Percentiles rank a stretch among this genome's conserved stretches.
Evolutionary conservation across 2,113 vertebrate genomes (phyloP).

Genomic region (Bostrychus sinensis): DNA sequence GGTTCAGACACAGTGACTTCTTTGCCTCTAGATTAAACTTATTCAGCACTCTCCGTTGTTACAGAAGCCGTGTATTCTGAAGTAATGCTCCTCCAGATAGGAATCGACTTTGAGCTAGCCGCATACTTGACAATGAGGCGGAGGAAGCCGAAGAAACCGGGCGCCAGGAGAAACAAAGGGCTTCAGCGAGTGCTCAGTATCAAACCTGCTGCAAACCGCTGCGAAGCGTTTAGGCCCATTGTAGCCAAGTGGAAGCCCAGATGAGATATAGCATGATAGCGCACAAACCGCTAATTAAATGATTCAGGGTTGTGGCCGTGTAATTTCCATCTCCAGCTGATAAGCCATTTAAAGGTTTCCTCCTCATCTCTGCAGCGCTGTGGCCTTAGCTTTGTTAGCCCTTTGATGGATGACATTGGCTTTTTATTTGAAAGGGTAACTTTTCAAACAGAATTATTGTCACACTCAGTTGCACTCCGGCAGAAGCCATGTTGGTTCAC

Average conservation of each 20-base stretch:
- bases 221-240: conserved; percentile 38
- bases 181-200: conserved; percentile 30
- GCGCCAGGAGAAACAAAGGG: conserved; percentile 48
- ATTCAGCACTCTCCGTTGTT: conserved; percentile 23
- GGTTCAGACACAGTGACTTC: background rate
- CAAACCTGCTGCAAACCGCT: conserved; percentile 41
- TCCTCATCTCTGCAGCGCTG: conserved; percentile 41
- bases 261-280: conserved; percentile 56
- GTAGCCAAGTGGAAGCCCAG: conserved; percentile 43
- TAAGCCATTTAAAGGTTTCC: conserved; percentile 65
- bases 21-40: background rate
- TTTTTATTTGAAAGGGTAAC: conserved; percentile 49
- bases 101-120: conserved; percentile 30
- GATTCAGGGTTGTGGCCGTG: conserved; percentile 64
- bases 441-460: conserved; percentile 54
- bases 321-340: conserved; percentile 68
- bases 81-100: conserved; percentile 38
- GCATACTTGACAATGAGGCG: conserved; percentile 33
- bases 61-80: conserved; percentile 27
- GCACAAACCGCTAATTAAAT: conserved; percentile 72
- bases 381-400: conserved; percentile 59
- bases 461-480: background rate
- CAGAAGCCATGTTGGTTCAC: conserved; percentile 19
- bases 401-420: conserved; percentile 58
- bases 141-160: conserved; percentile 29